Percentiles rank a stretch among this genome's conserved stretches.
Evolutionary conservation across 2,797 vertebrate genomes (phyloP).

Genomic region (Peromyscus attwateri): DNA sequence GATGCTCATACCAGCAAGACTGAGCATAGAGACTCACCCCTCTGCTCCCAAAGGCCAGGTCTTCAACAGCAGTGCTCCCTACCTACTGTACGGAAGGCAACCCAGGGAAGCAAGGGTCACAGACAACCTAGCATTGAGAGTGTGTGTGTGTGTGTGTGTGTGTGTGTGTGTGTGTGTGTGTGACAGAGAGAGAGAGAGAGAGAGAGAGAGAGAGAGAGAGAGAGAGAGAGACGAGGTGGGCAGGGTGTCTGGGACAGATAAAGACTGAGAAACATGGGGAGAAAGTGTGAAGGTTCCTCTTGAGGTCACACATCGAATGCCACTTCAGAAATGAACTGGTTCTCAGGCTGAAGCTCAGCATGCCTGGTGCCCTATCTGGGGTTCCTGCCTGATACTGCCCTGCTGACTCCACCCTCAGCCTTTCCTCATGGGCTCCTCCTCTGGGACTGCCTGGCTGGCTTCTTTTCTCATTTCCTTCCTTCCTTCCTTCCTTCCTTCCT

Average conservation of each 20-base stretch:
- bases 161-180: too few species aligned
- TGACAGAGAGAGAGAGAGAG: too few species aligned
- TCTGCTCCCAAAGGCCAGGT: background rate
- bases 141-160: too few species aligned
- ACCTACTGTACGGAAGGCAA: fast-evolving
- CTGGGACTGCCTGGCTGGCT: too few species aligned
- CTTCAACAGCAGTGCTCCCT: background rate
- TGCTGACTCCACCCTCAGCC: background rate
- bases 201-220: too few species aligned
- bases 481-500: background rate
- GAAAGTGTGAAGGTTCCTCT: background rate
- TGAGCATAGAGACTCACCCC: background rate
- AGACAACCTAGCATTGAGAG: background rate
- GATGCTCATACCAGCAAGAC: constrained; percentile 71
- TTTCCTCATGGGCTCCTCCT: background rate
- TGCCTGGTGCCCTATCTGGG: background rate
- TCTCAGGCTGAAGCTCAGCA: background rate
- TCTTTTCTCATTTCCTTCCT: too few species aligned
- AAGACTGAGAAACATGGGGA: background rate
- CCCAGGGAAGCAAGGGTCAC: too few species aligned
- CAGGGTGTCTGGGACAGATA: background rate
- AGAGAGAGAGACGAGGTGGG: too few species aligned
- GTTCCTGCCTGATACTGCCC: background rate
- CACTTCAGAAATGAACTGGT: background rate
- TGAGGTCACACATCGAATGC: background rate